Conservation (phyloP, 1,140 invertebrate genomes). For the Octopus sinensis region DNA sequence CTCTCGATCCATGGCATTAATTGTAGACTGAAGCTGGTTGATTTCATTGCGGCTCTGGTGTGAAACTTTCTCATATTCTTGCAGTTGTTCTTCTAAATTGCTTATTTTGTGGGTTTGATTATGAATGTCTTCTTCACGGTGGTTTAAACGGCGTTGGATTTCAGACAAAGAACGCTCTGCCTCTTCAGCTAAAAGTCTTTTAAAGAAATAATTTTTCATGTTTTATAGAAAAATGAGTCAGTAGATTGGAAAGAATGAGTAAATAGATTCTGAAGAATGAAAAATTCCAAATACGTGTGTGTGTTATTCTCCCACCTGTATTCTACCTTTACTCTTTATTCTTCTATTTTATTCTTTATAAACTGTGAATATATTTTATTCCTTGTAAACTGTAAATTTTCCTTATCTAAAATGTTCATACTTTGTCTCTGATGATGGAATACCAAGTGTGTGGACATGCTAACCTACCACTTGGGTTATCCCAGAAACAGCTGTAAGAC, state of each 20-base stretch:
- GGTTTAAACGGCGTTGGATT: conserved; percentile 40
- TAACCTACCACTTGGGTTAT: too few relatives aligned
- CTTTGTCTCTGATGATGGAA: too few relatives aligned
- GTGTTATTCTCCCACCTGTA: neutral
- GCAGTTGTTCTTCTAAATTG: conserved; percentile 44
- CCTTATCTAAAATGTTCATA: too few relatives aligned
- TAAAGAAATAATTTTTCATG: too few relatives aligned
- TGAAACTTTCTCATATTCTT: conserved; percentile 33
- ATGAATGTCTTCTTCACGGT: conserved; percentile 45
- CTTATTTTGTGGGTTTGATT: conserved; percentile 37
- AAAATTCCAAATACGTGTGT: neutral
- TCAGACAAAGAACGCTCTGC: conserved; percentile 51
- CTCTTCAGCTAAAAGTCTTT: conserved; percentile 44
- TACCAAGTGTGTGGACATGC: too few relatives aligned
- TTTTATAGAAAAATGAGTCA: too few relatives aligned
- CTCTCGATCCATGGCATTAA: conserved; percentile 52
- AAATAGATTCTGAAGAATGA: neutral
- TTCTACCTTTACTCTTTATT: too few relatives aligned
- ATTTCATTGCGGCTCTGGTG: conserved; percentile 43
- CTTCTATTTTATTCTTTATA: too few relatives aligned
- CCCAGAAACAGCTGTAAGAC: too few relatives aligned
- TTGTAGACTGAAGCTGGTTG: conserved; percentile 42
- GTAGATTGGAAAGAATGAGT: conserved; percentile 11
- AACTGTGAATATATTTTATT: too few relatives aligned
- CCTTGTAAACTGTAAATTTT: too few relatives aligned